Evolutionary conservation across 2,797 vertebrate genomes (phyloP), one percentile per base, ranked within the genome.

Genomic region (Scomberomorus guttatus): DNA sequence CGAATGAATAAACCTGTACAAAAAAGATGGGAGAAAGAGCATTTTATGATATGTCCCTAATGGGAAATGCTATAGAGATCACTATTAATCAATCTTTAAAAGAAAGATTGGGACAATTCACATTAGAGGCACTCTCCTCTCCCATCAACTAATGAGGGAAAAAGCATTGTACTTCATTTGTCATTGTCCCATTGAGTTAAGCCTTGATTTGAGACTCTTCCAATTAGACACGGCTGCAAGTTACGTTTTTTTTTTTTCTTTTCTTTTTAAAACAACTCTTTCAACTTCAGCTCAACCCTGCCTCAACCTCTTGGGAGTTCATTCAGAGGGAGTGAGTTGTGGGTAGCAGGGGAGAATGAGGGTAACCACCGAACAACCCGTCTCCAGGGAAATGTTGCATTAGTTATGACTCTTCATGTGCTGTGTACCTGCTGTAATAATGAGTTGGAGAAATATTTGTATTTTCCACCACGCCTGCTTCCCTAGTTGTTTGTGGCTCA

Each of bases 61-160:
- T 83, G 80, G 56, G 84, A 81, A 75, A 74, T 32, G 57, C 67
- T 54, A 15, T 62, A 65, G 32, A 71, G 46, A 71, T 75, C 66
- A 69, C 52, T 62, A 84, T 89, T 81, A 82, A 86, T 85, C 89
- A 87, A 77, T 81, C 48, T 77, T 79, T 72, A 81, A 73, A 73
- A 64, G 58, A 68, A 75, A 44, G 25, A 83, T 82, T 61, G 75
- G 60, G 75, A 83, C 59, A 84, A 86, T 85, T 79, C 48, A 24
- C 59, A 77, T 86, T 72, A 77, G 72, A 81, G 59, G 25, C 71
- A 55, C 77, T 82, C 79, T 55, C 4, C 75, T 72, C 78, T 44
- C 68, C 73, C 74, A 72, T 60, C 56, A 20, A 37, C 85, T 86
- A 83, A 86, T 85, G 46, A 82, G 29, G 37, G 68, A 52, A 34